These are phyloP conservation scores for Paralichthys olivaceus DNA, from an alignment of 2,113 vertebrate genomes.

Conservation along the genomic window DNA sequence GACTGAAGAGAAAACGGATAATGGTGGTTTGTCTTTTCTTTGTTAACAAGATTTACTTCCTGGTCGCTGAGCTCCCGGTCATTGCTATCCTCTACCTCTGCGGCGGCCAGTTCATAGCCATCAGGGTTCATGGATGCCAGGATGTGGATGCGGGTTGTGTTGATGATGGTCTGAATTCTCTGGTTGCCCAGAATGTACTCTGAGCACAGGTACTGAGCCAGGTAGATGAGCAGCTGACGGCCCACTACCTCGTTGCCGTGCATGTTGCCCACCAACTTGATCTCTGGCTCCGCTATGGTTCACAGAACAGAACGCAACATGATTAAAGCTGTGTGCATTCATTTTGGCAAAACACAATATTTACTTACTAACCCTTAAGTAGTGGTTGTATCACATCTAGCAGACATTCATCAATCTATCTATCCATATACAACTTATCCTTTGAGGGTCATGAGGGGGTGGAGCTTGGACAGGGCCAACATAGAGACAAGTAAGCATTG, in stretches of 20 bases:
- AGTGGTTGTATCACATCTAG: too few species aligned
- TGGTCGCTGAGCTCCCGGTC: conserved; percentile 82
- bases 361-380: too few species aligned
- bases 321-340: not conserved
- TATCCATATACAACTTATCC: too few species aligned
- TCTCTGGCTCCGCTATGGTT: conserved; percentile 92
- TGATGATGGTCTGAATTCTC: conserved; percentile 91
- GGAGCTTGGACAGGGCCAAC: too few species aligned
- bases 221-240: conserved; percentile 91
- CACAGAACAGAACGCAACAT: conserved; percentile 18
- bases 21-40: conserved; percentile 61
- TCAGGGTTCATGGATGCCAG: conserved; percentile 98
- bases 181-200: conserved; percentile 90
- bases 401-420: too few species aligned
- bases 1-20: conserved; percentile 57
- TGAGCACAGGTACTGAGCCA: conserved; percentile 93
- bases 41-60: conserved; percentile 87
- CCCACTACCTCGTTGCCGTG: conserved; percentile 97
- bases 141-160: conserved; percentile 94
- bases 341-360: not conserved
- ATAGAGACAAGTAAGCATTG: too few species aligned
- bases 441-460: too few species aligned
- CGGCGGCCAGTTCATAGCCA: conserved; percentile 93
- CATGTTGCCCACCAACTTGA: conserved; percentile 96
- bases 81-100: conserved; percentile 89